Percentiles rank a stretch among this genome's conserved stretches.
phyloP scores from a whole-genome alignment of 2,113 vertebrate genomes.

The Orcinus orca region DNA sequence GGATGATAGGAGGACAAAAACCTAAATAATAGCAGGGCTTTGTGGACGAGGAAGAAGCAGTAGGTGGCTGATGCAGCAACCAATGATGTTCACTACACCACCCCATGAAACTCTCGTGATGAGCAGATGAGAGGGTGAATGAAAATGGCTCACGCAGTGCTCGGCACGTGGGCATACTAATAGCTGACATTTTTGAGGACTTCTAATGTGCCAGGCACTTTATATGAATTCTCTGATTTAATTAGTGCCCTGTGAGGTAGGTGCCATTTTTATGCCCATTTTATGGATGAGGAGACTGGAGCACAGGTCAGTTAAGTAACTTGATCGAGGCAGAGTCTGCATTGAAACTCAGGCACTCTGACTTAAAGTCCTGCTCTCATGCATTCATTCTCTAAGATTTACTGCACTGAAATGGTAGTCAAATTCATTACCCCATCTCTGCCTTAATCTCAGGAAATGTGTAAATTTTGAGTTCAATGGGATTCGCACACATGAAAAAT shows the following conservation, averaged over 20 bases:
- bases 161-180: neutral
- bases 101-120: neutral
- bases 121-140: neutral
- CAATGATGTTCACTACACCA: fast-evolving
- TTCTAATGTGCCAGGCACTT: neutral
- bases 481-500: neutral
- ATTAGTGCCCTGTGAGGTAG: neutral
- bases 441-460: neutral
- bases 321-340: neutral
- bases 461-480: neutral
- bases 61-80: neutral
- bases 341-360: neutral
- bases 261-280: neutral
- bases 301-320: neutral
- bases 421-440: neutral
- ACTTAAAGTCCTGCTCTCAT: neutral
- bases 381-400: neutral
- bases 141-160: neutral
- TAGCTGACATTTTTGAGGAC: neutral
- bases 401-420: neutral
- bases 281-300: neutral
- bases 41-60: neutral
- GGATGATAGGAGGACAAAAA: neutral
- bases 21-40: neutral
- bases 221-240: neutral